Evolutionary conservation across 2,888 invertebrate genomes (phyloP), one percentile per base, ranked within the genome.

Genomic region (Cerceris rybyensis): DNA sequence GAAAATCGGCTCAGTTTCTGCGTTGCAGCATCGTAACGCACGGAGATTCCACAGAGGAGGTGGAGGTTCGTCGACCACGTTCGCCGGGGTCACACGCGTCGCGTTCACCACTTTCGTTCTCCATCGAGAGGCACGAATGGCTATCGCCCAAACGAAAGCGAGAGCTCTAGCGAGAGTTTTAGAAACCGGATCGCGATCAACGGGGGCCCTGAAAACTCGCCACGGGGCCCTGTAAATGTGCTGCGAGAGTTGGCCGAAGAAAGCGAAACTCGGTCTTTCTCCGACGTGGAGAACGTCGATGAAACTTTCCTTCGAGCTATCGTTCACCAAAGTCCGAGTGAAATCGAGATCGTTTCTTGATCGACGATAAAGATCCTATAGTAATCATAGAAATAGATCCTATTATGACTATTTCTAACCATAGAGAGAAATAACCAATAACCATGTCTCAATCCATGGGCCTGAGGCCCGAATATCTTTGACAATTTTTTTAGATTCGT

Each of bases 181-280:
- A 89, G 89, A 91, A 91, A 90, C 87, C 90, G 89, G 88, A 88
- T 87, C 81, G 84, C 81, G 87, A 86, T 82, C 87, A 82, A 67
- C 75, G 72, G 81, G 86, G 84, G 84, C 84, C 87, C 85, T 76
- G 87, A 86, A 88, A 88, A 88, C 82, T 83, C 83, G 81, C 66
- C 79, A 71, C 78, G 74, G 64, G 82, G 73, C 78, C 63, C 46
- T 7, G 83, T 81, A 80, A 85, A 78, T 78, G 84, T 85, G 86
- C 83, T 28, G 85, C 82, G 87, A 87, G 86, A 78, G 82, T 84
- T 82, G 84, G 28, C 82, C 84, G 78, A 88, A 87, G 89, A 90
- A 90, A 90, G 90, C 88, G 90, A 90, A 86, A 90, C 87, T 82
- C 82, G 82, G 70, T 80, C 73, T 77, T 64, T 63, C 75, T 54